These are phyloP conservation scores for Litoditis marina DNA, from an alignment of 2,888 invertebrate genomes.

Conservation along the genomic window DNA sequence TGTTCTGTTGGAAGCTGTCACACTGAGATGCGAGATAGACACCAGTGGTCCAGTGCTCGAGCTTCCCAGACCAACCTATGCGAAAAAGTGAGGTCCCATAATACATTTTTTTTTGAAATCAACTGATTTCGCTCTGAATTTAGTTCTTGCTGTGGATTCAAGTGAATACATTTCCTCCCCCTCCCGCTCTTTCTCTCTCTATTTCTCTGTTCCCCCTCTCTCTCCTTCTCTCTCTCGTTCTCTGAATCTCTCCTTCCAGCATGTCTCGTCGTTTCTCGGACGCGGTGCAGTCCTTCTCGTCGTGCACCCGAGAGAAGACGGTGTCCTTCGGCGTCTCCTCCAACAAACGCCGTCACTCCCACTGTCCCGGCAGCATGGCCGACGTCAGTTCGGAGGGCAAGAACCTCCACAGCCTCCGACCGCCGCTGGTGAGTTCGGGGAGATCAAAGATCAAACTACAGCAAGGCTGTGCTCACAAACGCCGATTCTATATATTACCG, in stretches of 20 bases:
- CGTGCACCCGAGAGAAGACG: conserved; percentile 34
- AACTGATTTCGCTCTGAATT: too few species aligned
- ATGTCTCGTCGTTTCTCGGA: conserved; percentile 54
- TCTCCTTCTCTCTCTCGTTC: not conserved
- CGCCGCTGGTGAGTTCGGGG: conserved; percentile 41
- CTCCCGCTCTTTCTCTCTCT: too few species aligned
- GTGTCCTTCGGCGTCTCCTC: conserved; percentile 40
- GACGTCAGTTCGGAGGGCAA: conserved; percentile 41
- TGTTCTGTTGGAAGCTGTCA: conserved; percentile 58
- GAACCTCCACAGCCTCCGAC: conserved; percentile 41
- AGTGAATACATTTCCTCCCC: too few species aligned
- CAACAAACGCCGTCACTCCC: conserved; percentile 34
- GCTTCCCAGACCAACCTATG: conserved; percentile 42
- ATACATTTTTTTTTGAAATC: too few species aligned
- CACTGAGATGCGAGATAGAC: conserved; percentile 43
- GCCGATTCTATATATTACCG: not conserved
- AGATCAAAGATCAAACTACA: too few species aligned
- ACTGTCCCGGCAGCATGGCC: conserved; percentile 31
- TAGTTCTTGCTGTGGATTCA: too few species aligned
- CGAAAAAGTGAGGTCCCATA: conserved; percentile 42
- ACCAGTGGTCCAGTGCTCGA: conserved; percentile 46
- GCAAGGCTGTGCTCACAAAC: too few species aligned
- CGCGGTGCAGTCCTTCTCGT: conserved; percentile 37
- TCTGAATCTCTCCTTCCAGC: conserved; percentile 29
- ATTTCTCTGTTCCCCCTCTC: too few species aligned